These are phyloP conservation scores for Monomorium pharaonis DNA, from an alignment of 1,140 invertebrate species.

Conservation along the genomic window DNA sequence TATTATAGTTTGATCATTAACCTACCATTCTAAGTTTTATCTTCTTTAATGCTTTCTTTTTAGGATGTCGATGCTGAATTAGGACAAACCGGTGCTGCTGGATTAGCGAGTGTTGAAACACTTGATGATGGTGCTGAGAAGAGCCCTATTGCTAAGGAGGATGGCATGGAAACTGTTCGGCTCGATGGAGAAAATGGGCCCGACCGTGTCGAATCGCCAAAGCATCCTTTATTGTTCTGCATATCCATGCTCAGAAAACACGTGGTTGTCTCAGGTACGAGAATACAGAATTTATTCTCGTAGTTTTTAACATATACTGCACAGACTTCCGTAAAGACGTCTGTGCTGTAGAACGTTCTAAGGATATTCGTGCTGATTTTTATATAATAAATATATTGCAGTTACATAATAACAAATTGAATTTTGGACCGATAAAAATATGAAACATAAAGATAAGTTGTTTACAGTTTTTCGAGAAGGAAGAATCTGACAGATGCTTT, in stretches of 20 bases:
- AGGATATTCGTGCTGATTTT: no score
- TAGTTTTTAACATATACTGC: not conserved
- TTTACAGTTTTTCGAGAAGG: no score
- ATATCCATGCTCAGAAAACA: slow-evolving; percentile 76
- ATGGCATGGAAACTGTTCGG: slow-evolving; percentile 90
- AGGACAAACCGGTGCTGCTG: slow-evolving; percentile 84
- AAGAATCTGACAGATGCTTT: no score
- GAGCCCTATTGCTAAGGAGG: slow-evolving; percentile 90
- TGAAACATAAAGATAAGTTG: no score
- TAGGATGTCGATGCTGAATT: slow-evolving; percentile 84
- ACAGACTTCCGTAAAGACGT: no score
- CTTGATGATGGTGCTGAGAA: slow-evolving; percentile 88
- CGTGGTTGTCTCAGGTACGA: slow-evolving; percentile 74
- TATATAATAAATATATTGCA: no score
- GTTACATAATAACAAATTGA: no score
- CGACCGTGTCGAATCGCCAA: slow-evolving; percentile 74
- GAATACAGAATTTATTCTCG: not conserved
- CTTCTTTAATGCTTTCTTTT: slow-evolving; percentile 25
- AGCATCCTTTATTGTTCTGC: slow-evolving; percentile 74
- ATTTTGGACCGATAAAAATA: no score
- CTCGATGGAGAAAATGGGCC: slow-evolving; percentile 80
- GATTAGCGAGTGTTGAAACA: slow-evolving; percentile 92
- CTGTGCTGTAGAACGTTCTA: no score
- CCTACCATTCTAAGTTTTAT: not conserved
- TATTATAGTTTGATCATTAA: no score